Base-by-base conservation (phyloP, 2,797 vertebrate genomes). In the Vespertilio murinus region DNA sequence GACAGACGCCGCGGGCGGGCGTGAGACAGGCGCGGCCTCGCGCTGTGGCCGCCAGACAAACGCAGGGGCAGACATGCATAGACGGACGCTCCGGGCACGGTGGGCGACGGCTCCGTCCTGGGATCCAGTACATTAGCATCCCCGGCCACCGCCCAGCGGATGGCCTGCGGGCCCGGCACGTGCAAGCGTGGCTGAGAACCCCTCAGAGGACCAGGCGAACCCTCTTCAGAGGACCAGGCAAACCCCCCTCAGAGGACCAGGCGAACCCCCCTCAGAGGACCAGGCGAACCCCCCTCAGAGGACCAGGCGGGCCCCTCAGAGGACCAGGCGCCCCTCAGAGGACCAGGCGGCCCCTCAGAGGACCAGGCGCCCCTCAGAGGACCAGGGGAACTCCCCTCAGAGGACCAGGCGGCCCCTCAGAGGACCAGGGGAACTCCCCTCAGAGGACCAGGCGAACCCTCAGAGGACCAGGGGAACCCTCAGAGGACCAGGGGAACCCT, bases 11-110 rank as follows among this genome's bases (percentile, higher is more conserved):
- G 81, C 89, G 70, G 83, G 79, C 89, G 90, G 81, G 42, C 69
- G 75, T 40, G 25, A 80, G 88, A 82, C 38, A 77, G 85, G 87
- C 93, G 75, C 92, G 11, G 88, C 59, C 61, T 75, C 79, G 11
- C 10, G 42, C 42, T 9, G 42, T 42, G 42, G 11, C 42, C 42
- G 42, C 42, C 42, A 42, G 42, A 42, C 42, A 42, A 42, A 42
- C 42, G 42, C 42, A 42, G 42, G 42, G 42, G 11, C 42, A 42
- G 42, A 42, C 42, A 42, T n/a, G n/a, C 84, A 59, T 59, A 52
- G 92, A 92, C 69, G 65, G 71, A 71, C 59, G 42, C 93, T 8
- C 33, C 5, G 52, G 64, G 79, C 79, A 71, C 52, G 59, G 8
- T 59, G 82, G 59, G 8, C 45, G 82, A 81, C 64, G 47, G 30